Evolutionary conservation across 2,888 invertebrate genomes (phyloP), one percentile per base, ranked within the genome.

Genomic region (Amiota mariae): DNA sequence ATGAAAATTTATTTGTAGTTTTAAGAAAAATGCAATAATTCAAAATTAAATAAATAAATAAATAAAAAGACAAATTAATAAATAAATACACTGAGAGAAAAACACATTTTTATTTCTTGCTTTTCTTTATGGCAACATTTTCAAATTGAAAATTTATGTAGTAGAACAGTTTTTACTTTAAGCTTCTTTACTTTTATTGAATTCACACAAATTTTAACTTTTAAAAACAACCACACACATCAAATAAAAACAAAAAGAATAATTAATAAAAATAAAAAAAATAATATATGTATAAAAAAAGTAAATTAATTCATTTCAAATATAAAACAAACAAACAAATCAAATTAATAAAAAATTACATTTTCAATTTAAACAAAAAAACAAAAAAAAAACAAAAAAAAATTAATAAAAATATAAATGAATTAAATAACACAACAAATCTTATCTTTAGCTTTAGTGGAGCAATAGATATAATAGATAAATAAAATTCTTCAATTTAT

Each of bases 111-210:
- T 68, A 20, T 20, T 51, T 68, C n/a, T 67, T 73, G 76, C 74
- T 77, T 77, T 73, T 24, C 20, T 8, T 68, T 6, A 20, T 49
- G 12, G 47, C 18, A 6, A 15, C 48, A 76, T 73, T 54, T 73
- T 51, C 70, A 73, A 71, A 74, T 57, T 48, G 18, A 24, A 64
- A 67, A 64, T 75, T 77, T 73, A 82, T 80, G 76, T 75, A 74
- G 76, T 75, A 74, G 77, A 75, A 76, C 56, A 72, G 77, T 80
- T 82, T 85, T 84, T 85, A 82, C 85, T 85, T 83, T 81, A 78
- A 24, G 67, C 67, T 24, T 24, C 24, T 24, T 68, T 51, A 13
- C 54, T 51, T 36, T 15, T 54, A 68, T 54, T 68, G 36, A 51
- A 51, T 24, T 68, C 54, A 18, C 54, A 54, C 67, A 83, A 82